These are phyloP conservation scores for Drosophila ficusphila DNA, from an alignment of 1,140 invertebrate genomes.

Conservation along the genomic window DNA sequence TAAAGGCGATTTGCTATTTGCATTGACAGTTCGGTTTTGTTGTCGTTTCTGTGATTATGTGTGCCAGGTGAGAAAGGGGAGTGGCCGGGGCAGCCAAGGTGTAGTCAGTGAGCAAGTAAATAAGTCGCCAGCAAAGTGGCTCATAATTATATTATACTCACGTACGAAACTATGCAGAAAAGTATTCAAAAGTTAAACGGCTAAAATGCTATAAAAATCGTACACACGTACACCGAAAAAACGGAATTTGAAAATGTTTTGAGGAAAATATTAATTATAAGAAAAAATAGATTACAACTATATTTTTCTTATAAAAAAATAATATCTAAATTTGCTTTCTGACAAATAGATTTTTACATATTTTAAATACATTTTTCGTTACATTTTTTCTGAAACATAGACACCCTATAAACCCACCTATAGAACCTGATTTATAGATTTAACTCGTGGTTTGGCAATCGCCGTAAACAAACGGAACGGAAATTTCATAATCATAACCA, in stretches of 20 bases:
- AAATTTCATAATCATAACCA: constrained; percentile 76
- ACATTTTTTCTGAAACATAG: background rate
- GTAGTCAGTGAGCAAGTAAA: constrained; percentile 58
- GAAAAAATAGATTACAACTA: too few relatives aligned
- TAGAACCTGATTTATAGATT: background rate
- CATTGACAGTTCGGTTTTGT: constrained; percentile 51
- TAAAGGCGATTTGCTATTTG: constrained; percentile 72
- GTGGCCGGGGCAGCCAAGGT: constrained; percentile 19
- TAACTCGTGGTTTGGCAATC: constrained; percentile 33
- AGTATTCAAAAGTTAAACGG: constrained; percentile 45
- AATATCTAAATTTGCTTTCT: too few relatives aligned
- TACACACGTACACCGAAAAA: background rate
- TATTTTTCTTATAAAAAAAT: too few relatives aligned
- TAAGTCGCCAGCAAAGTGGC: constrained; percentile 69
- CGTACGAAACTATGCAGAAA: constrained; percentile 77
- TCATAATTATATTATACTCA: constrained; percentile 82
- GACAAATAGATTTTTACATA: too few relatives aligned
- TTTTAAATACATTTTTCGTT: too few relatives aligned
- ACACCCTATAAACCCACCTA: background rate
- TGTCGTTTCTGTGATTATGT: constrained; percentile 47
- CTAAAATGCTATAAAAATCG: constrained; percentile 30
- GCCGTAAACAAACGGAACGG: constrained; percentile 55
- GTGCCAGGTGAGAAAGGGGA: constrained; percentile 49
- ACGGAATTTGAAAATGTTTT: background rate
- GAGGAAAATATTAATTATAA: too few relatives aligned